phyloP scores from a whole-genome alignment of 2,888 invertebrate genomes.

The Pecten maximus region DNA sequence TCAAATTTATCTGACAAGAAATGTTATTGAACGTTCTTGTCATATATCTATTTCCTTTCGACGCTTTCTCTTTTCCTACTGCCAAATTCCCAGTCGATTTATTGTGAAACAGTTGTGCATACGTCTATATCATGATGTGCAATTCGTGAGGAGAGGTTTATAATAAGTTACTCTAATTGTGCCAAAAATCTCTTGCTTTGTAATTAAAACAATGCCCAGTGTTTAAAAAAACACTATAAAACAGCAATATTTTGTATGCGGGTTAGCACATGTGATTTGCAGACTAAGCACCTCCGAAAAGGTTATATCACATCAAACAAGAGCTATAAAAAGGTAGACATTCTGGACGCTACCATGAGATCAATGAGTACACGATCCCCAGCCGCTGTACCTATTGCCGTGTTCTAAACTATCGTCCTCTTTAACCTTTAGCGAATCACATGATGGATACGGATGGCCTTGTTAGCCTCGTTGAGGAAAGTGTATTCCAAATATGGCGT shows the following conservation, averaged over 20 bases:
- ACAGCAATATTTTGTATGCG: too few relatives aligned
- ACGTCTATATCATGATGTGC: too few relatives aligned
- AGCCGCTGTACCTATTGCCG: background rate
- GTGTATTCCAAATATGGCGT: conserved; percentile 15
- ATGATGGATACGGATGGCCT: background rate
- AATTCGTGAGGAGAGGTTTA: too few relatives aligned
- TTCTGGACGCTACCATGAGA: background rate
- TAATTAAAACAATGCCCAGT: too few relatives aligned
- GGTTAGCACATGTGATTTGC: background rate
- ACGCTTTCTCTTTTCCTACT: too few relatives aligned
- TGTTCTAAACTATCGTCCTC: background rate
- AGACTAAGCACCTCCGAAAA: background rate
- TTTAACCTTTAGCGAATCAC: background rate
- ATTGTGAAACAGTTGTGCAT: too few relatives aligned
- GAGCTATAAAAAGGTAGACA: background rate
- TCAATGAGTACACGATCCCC: background rate
- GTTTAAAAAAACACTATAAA: background rate
- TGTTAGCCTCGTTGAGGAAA: background rate
- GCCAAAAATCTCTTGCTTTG: background rate
- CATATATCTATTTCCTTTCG: too few relatives aligned
- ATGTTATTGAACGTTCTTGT: too few relatives aligned
- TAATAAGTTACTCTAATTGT: too few relatives aligned
- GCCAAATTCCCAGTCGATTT: too few relatives aligned
- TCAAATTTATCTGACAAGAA: too few relatives aligned
- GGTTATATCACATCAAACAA: background rate